A percentile compares a stretch with the other conserved stretches of the same genome.
Conservation (phyloP, 2,888 invertebrate genomes). For the Agrochola lychnidis region DNA sequence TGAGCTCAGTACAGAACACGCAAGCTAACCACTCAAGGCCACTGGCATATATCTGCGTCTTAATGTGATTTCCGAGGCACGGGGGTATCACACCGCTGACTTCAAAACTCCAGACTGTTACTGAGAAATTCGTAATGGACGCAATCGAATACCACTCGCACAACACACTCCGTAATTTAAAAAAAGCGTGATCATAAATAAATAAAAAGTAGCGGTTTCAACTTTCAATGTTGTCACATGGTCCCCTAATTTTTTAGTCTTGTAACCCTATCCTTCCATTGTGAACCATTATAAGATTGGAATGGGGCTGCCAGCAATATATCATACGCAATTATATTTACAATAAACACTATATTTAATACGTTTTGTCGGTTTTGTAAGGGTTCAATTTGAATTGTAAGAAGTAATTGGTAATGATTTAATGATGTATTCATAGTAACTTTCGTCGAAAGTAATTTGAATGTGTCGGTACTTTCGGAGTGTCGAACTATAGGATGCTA, state of each 20-base stretch:
- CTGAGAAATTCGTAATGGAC: no score
- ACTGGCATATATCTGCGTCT: no score
- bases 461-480: not conserved
- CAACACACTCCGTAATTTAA: conserved; percentile 14
- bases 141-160: conserved; percentile 19
- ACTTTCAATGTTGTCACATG: conserved; percentile 62
- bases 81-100: no score
- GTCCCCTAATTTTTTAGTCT: conserved; percentile 59
- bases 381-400: conserved; percentile 32
- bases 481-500: not conserved
- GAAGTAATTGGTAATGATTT: conserved; percentile 42
- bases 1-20: no score
- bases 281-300: conserved; percentile 66
- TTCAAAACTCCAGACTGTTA: no score
- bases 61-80: no score
- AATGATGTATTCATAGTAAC: conserved; percentile 20
- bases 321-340: conserved; percentile 74
- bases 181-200: conserved; percentile 48
- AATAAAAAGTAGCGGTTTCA: conserved; percentile 57
- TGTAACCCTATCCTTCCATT: conserved; percentile 62
- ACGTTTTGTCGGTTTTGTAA: conserved; percentile 63
- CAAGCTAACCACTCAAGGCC: no score
- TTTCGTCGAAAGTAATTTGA: conserved; percentile 1
- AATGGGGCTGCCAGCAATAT: conserved; percentile 68
- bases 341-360: conserved; percentile 73